Conservation (phyloP, 2,888 invertebrate genomes). For the Aleiodes alternator region DNA sequence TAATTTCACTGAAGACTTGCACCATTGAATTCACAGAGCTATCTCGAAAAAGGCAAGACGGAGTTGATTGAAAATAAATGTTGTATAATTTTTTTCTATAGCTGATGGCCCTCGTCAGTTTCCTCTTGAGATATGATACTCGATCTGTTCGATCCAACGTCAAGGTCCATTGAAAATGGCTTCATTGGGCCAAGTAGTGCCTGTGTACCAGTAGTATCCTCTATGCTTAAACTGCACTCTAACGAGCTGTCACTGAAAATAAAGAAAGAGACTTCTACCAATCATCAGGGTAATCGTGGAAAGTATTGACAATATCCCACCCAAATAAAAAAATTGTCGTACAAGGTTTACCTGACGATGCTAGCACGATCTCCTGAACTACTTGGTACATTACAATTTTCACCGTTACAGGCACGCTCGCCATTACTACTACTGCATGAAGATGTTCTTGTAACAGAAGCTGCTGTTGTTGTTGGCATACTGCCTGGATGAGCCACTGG, state of each 20-base stretch:
- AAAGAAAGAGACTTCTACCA: conserved; percentile 72
- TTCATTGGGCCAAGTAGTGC: conserved; percentile 75
- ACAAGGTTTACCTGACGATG: conserved; percentile 72
- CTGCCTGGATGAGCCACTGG: conserved; percentile 19
- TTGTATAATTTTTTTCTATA: conserved; percentile 47
- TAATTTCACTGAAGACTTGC: background rate
- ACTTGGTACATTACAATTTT: conserved; percentile 62
- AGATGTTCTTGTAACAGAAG: conserved; percentile 49
- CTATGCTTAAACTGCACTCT: conserved; percentile 78
- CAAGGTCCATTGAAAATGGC: conserved; percentile 81
- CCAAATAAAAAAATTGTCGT: conserved; percentile 53
- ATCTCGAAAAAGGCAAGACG: conserved; percentile 1
- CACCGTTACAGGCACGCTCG: conserved; percentile 64
- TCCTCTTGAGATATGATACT: conserved; percentile 78
- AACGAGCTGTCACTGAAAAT: conserved; percentile 78
- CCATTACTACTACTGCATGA: conserved; percentile 66
- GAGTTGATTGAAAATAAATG: background rate
- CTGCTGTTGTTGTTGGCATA: conserved; percentile 40
- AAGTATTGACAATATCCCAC: conserved; percentile 9
- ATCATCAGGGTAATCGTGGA: conserved; percentile 63
- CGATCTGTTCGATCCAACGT: conserved; percentile 79
- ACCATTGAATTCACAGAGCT: background rate
- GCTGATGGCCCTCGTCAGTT: conserved; percentile 65
- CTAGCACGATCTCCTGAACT: conserved; percentile 67
- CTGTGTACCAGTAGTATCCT: conserved; percentile 68